Evolutionary conservation across 1,140 invertebrate genomes (phyloP), one percentile per base, ranked within the genome.

Genomic region (Drosophila ogumai): DNA sequence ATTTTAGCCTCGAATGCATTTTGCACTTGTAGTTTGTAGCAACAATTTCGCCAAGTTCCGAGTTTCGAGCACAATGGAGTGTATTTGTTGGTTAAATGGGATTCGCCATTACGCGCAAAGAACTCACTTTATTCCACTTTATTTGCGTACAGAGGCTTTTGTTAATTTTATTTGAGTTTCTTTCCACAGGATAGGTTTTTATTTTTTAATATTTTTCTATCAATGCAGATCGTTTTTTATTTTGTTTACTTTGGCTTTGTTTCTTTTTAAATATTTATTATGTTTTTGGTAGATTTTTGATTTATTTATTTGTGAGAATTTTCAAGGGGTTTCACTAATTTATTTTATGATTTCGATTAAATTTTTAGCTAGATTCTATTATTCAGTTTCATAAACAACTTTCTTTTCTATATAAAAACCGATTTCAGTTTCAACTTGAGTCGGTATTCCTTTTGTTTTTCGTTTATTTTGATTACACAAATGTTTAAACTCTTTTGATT

Each of bases 1-100:
- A 85, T 90, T 90, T 90, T 75, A 79, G 77, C 71, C 85, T 90
- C 81, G 75, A 90, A 81, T 90, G 77, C 82, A 91, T 91, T 91
- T 76, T 90, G 63, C 77, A 59, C 77, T 52, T 78, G 72, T 75
- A 72, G 68, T 58, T 58, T 32, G 43, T 32, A 41, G 68, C 40
- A 71, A 58, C 66, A 58, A 49, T 43, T 59, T 72, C 17, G 22
- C 36, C 66, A 38, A 49, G 52, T 72, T 47, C 3, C 43, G 41
- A 57, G 41, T 71, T 50, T 59, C 31, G 36, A 41, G 65, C 67
- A 72, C 52, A 68, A 65, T 52, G n/a, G 22, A 50, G 63, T 56
- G 54, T 69, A 40, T 73, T 73, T 72, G 44, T 58, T 47, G 55
- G 34, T 50, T 49, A 72, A 72, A 73, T 73, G 47, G 67, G 49